These are phyloP conservation scores for Meda fulgida DNA, from an alignment of 2,797 vertebrate genomes.

Conservation along the genomic window DNA sequence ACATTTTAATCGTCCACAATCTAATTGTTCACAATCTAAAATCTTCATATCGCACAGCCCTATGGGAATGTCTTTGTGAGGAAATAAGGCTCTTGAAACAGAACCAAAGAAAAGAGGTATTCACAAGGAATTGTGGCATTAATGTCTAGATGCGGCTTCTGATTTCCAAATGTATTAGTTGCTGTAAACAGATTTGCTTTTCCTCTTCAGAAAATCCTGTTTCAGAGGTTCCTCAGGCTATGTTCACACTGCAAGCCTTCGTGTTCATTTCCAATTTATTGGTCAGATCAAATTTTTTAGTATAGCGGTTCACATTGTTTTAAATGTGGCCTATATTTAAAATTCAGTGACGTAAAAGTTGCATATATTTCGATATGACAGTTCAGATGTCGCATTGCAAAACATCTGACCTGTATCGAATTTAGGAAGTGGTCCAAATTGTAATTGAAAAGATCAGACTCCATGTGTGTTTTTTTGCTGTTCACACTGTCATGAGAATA, in stretches of 20 bases:
- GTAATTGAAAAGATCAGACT: neutral
- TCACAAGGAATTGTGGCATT: too few relatives aligned
- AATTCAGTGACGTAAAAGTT: neutral
- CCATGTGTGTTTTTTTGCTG: neutral
- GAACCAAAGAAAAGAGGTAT: neutral
- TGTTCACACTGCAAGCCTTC: too few relatives aligned
- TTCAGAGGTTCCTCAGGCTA: neutral
- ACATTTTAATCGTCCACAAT: too few relatives aligned
- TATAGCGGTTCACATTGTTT: too few relatives aligned
- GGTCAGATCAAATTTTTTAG: too few relatives aligned
- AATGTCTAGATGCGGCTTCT: neutral
- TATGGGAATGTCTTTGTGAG: neutral
- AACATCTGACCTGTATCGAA: too few relatives aligned
- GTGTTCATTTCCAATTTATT: too few relatives aligned
- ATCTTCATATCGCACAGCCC: too few relatives aligned
- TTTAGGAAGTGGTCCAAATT: too few relatives aligned
- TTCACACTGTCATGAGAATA: neutral
- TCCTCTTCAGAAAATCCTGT: neutral
- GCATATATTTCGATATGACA: too few relatives aligned
- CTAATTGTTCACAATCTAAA: too few relatives aligned
- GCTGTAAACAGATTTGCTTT: neutral
- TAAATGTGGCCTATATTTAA: too few relatives aligned
- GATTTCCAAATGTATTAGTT: neutral
- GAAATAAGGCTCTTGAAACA: slow-evolving; percentile 6
- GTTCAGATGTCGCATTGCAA: neutral